Evolutionary conservation across 1,140 invertebrate genomes (phyloP).

Genomic region (Zelostemma sp.): DNA sequence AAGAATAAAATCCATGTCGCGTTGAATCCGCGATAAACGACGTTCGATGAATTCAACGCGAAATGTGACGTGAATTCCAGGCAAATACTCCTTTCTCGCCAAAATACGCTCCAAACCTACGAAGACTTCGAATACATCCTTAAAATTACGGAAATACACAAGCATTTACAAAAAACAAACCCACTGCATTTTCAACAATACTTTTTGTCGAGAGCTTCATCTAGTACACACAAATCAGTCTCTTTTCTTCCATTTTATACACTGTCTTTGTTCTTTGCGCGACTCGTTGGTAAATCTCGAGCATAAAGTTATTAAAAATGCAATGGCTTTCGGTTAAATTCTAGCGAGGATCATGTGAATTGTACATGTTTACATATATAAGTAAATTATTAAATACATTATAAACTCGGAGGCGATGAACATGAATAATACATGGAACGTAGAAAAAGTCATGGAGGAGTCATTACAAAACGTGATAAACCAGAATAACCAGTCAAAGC

Average conservation of each 20-base stretch:
- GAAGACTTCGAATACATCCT: conserved; percentile 55
- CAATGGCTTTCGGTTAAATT: conserved; percentile 31
- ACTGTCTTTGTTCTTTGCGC: conserved; percentile 8
- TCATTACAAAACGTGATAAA: no score
- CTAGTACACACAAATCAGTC: conserved; percentile 30
- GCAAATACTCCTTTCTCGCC: conserved; percentile 55
- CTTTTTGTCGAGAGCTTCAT: conserved; percentile 59
- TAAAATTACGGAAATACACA: conserved; percentile 67
- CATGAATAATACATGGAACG: not conserved
- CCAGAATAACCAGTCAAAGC: no score
- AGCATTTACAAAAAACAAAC: conserved; percentile 70
- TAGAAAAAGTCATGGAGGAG: not conserved
- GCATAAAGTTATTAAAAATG: conserved; percentile 46
- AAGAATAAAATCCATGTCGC: not conserved
- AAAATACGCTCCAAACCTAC: conserved; percentile 55
- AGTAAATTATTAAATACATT: conserved; percentile 2
- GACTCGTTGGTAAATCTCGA: conserved; percentile 21
- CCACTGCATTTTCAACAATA: conserved; percentile 67
- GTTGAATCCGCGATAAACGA: not conserved
- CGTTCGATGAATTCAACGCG: not conserved
- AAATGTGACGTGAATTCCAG: not conserved
- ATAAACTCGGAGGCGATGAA: not conserved
- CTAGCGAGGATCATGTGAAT: conserved; percentile 13
- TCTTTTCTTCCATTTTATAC: conserved; percentile 6
- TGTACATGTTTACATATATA: conserved; percentile 19